Conservation (phyloP, 2,888 invertebrate species). For the Caenorhabditis virilis region DNA sequence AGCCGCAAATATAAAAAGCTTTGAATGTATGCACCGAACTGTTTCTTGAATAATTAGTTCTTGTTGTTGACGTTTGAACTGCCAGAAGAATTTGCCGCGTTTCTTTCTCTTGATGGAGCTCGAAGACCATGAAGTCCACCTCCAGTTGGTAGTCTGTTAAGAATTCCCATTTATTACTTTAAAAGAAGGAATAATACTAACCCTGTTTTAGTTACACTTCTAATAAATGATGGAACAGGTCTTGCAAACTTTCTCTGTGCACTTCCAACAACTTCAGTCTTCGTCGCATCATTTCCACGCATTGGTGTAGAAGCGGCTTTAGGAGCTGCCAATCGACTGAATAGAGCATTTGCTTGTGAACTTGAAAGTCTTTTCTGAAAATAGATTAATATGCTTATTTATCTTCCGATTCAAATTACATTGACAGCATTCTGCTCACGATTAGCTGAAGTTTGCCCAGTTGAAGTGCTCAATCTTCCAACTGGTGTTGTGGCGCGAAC, state of each 20-base stretch:
- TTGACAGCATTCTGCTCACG: no score
- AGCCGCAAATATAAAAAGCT: no score
- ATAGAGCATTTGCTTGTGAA: slow-evolving; percentile 9
- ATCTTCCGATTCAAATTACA: no score
- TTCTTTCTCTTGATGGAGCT: slow-evolving; percentile 28
- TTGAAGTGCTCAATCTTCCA: not conserved
- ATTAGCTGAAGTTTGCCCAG: no score
- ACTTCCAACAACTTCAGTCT: not conserved
- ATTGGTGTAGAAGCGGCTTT: slow-evolving; percentile 12
- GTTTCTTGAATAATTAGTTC: no score
- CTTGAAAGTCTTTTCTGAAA: not conserved
- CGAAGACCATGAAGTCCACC: slow-evolving; percentile 37
- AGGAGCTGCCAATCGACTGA: slow-evolving; percentile 24
- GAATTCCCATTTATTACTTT: not conserved
- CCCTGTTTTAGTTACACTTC: slow-evolving; percentile 15
- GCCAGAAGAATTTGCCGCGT: not conserved
- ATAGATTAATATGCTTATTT: no score
- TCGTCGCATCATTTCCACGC: not conserved
- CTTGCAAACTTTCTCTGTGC: slow-evolving; percentile 17
- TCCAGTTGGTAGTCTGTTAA: slow-evolving; percentile 17
- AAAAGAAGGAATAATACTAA: not conserved
- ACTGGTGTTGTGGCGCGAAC: slow-evolving; percentile 10
- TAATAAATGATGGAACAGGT: slow-evolving; percentile 27
- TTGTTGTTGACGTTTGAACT: no score
- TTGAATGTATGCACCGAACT: no score